Evolutionary conservation across 1,140 invertebrate species (phyloP), one percentile per base, ranked within the genome.

Genomic region (Archivesica marissinica): DNA sequence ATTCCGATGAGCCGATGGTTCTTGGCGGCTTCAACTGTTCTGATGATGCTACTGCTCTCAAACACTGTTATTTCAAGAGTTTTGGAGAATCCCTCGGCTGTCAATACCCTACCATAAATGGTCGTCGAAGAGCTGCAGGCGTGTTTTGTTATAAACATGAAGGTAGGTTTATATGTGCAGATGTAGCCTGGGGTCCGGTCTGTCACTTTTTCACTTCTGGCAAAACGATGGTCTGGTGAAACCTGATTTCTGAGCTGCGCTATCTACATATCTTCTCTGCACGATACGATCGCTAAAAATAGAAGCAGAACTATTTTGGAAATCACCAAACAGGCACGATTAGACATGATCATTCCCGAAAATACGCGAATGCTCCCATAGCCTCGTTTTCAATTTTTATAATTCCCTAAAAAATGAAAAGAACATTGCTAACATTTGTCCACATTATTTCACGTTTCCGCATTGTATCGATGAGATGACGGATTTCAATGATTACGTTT

Each of bases 11-110:
- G 0, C 87, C 87, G 4, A 79, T 88, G 41, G 70, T 78, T 3
- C 25, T 80, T 20, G 81, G 76, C 0, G 41, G 74, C 3, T 89
- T 89, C 56, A 80, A 86, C 68, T 89, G 88, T 50, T 86, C 88
- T 0, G 83, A 85, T 28, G 28, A 28, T 54, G 84, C 86, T 41
- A 25, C 44, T 0, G 54, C 64, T 3, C 52, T 89, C 7, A 50
- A 52, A 17, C 39, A 85, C 4, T 89, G 88, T 30, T 7, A 50
- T 4, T 79, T 80, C 33, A 80, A 41, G 39, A 85, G 83, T 33
- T 77, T 88, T 61, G 87, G 75, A 7, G 85, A 81, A 38, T 61
- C 79, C 9, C 68, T 85, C n/a, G 83, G 79, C 38, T 86, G 86
- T 47, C 77, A 79, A 39, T 66, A 79, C 41, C 68, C 75, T 25